Evolutionary conservation across 2,888 invertebrate species (phyloP).

Genomic region (Lymantria dispar): DNA sequence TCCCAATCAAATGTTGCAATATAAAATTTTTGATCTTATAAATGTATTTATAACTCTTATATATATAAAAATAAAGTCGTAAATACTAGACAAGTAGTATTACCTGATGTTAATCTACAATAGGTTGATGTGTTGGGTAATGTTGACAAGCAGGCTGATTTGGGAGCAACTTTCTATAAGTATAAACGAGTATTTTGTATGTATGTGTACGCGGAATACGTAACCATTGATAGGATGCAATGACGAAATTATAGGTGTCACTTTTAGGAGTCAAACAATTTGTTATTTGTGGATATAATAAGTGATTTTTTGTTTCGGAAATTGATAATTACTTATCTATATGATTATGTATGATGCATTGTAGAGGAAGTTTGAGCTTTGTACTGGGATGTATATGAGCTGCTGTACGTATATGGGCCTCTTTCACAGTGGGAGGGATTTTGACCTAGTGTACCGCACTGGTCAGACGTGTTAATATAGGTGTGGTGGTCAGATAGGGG

Average conservation of each 20-base stretch:
- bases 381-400: too few relatives aligned
- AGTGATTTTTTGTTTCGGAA: neutral
- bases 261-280: conserved; percentile 18
- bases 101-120: conserved; percentile 26
- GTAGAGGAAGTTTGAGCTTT: too few relatives aligned
- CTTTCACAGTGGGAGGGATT: too few relatives aligned
- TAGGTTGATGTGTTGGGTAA: conserved; percentile 55
- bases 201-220: conserved; percentile 40
- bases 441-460: too few relatives aligned
- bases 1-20: conserved; percentile 32
- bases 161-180: conserved; percentile 76
- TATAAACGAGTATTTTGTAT: conserved; percentile 57
- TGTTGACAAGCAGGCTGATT: conserved; percentile 65
- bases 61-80: conserved; percentile 15
- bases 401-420: too few relatives aligned
- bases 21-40: conserved; percentile 3
- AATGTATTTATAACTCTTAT: conserved; percentile 13
- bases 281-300: neutral
- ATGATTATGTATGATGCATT: too few relatives aligned
- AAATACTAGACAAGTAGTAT: conserved; percentile 19
- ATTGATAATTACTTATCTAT: too few relatives aligned
- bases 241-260: conserved; percentile 45
- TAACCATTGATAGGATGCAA: conserved; percentile 35
- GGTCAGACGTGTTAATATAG: too few relatives aligned
- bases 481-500: too few relatives aligned